These are phyloP conservation scores for Chelonus formosanus DNA, from an alignment of 2,888 invertebrate species.

Conservation along the genomic window DNA sequence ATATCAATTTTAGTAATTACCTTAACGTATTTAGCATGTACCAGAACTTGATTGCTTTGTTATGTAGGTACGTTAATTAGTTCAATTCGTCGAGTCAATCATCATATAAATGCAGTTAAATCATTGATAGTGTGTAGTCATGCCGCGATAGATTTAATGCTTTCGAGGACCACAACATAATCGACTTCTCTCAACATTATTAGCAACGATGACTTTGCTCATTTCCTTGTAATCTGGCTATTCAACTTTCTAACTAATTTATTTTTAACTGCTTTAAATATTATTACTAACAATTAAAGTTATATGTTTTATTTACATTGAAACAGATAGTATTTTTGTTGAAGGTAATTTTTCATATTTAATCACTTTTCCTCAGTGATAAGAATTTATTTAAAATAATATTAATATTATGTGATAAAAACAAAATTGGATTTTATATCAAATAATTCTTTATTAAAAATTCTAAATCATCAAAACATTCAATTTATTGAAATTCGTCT, in stretches of 20 bases:
- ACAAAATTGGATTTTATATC: too few relatives aligned
- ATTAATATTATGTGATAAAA: too few relatives aligned
- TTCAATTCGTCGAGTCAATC: conserved; percentile 41
- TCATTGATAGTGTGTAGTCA: conserved; percentile 23
- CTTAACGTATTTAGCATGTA: too few relatives aligned
- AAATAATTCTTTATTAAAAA: too few relatives aligned
- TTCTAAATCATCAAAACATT: too few relatives aligned
- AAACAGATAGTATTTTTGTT: too few relatives aligned
- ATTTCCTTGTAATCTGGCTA: too few relatives aligned
- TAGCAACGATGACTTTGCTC: conserved; percentile 60
- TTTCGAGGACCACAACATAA: neutral
- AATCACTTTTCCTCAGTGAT: too few relatives aligned
- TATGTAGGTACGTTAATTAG: conserved; percentile 36
- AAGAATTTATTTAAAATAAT: too few relatives aligned
- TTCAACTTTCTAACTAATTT: neutral
- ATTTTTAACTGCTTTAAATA: conserved; percentile 12
- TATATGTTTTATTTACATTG: neutral
- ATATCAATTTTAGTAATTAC: too few relatives aligned
- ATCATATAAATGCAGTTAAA: conserved; percentile 40
- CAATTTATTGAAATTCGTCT: too few relatives aligned
- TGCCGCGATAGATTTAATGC: neutral
- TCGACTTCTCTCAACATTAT: conserved; percentile 50
- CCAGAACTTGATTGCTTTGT: neutral
- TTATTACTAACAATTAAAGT: neutral
- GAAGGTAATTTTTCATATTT: too few relatives aligned